phyloP scores from a whole-genome alignment of 1,140 invertebrate species.

The Calosoma granatense region DNA sequence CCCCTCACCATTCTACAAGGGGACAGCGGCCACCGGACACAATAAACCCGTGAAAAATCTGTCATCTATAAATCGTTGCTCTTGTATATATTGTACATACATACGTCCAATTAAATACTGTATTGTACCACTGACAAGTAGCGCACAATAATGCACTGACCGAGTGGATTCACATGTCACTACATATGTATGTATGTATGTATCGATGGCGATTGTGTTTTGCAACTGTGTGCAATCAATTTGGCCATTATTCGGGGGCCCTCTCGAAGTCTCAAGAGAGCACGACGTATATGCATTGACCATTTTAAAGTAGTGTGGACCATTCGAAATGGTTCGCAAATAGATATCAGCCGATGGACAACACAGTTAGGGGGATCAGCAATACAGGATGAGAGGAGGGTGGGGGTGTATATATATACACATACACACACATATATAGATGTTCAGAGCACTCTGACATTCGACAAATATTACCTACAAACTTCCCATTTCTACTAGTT shows the following conservation, averaged over 20 bases:
- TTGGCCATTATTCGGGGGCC: conserved; percentile 14
- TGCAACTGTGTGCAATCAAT: conserved; percentile 16
- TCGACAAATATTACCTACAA: neutral
- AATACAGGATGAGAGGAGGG: too few species aligned
- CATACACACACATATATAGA: too few species aligned
- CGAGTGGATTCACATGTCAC: neutral
- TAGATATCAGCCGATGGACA: neutral
- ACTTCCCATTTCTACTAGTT: too few species aligned
- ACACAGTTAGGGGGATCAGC: too few species aligned
- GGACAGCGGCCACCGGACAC: conserved; percentile 1
- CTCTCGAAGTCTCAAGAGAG: neutral
- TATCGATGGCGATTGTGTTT: conserved; percentile 1
- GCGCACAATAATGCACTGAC: neutral
- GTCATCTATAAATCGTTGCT: conserved; percentile 3
- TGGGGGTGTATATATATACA: too few species aligned
- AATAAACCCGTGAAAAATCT: conserved; percentile 8
- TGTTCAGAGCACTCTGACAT: too few species aligned
- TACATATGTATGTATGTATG: conserved; percentile 6
- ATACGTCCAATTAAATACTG: neutral
- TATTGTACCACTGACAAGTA: neutral
- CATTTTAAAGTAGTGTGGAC: neutral
- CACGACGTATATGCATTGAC: neutral
- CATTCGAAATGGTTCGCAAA: neutral
- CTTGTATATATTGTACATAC: neutral
- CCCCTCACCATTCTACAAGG: neutral